These are phyloP conservation scores for Machaerirhynchus nigripectus DNA, from an alignment of 2,113 vertebrate genomes.

Conservation along the genomic window DNA sequence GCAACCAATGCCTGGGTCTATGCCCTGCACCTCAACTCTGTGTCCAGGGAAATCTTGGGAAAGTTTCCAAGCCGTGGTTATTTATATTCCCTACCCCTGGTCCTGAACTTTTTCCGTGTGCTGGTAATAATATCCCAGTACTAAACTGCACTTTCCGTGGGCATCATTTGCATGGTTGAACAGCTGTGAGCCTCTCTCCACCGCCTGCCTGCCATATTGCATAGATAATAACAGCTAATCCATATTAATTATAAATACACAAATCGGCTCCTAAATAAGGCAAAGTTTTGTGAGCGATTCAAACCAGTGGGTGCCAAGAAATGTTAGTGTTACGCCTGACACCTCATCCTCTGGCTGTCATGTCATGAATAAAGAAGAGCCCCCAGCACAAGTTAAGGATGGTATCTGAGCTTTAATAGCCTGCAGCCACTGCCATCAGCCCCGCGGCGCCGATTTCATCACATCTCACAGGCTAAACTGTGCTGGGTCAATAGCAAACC, in stretches of 20 bases:
- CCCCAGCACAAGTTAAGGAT: constrained; percentile 4
- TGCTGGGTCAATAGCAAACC: not conserved
- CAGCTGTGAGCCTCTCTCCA: constrained; percentile 65
- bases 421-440: constrained; percentile 52
- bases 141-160: constrained; percentile 63
- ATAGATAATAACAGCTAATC: constrained; percentile 75
- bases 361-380: constrained; percentile 40
- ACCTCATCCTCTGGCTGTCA: constrained; percentile 50
- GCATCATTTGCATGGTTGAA: constrained; percentile 74
- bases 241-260: constrained; percentile 77
- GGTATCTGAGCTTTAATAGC: constrained; percentile 50
- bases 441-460: constrained; percentile 54
- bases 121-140: constrained; percentile 55
- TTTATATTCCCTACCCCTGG: constrained; percentile 32
- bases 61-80: not conserved
- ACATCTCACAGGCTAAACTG: constrained; percentile 25
- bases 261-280: constrained; percentile 65
- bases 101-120: constrained; percentile 24
- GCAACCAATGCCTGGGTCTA: not conserved
- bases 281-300: constrained; percentile 38
- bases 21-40: not conserved
- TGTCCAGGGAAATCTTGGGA: not conserved
- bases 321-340: constrained; percentile 60
- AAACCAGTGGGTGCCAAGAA: constrained; percentile 62
- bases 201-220: constrained; percentile 67